These are phyloP conservation scores for Azorinus chamasolen DNA, from an alignment of 2,888 invertebrate species.

Conservation along the genomic window DNA sequence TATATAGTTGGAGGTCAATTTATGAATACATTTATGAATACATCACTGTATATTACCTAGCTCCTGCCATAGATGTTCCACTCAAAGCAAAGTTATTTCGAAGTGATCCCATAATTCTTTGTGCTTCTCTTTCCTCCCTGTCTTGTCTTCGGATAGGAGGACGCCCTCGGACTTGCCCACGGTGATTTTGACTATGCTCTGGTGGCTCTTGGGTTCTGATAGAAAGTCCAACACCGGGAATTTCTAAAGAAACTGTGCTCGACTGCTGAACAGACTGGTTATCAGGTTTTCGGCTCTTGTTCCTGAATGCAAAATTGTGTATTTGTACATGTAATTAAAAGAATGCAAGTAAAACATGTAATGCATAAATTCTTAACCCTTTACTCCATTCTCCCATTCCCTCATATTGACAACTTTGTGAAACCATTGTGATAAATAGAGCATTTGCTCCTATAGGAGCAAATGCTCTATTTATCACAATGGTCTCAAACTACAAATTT, in stretches of 20 bases:
- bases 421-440: no score
- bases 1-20: no score
- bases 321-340: no score
- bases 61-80: conserved; percentile 56
- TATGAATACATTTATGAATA: no score
- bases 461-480: no score
- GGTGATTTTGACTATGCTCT: conserved; percentile 22
- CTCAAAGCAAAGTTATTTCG: conserved; percentile 61
- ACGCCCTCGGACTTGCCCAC: conserved; percentile 23
- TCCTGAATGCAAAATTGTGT: conserved; percentile 4
- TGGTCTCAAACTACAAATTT: no score
- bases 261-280: conserved; percentile 26
- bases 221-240: conserved; percentile 74
- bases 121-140: conserved; percentile 54
- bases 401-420: no score
- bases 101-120: conserved; percentile 42
- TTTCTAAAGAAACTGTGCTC: conserved; percentile 53
- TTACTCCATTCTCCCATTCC: no score
- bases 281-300: no score
- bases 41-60: conserved; percentile 27
- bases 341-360: no score
- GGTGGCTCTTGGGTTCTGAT: conserved; percentile 41
- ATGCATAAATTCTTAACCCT: no score
- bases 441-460: no score
- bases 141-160: conserved; percentile 52